phyloP scores from a whole-genome alignment of 2,113 vertebrate genomes.

The Vireo altiloquus region DNA sequence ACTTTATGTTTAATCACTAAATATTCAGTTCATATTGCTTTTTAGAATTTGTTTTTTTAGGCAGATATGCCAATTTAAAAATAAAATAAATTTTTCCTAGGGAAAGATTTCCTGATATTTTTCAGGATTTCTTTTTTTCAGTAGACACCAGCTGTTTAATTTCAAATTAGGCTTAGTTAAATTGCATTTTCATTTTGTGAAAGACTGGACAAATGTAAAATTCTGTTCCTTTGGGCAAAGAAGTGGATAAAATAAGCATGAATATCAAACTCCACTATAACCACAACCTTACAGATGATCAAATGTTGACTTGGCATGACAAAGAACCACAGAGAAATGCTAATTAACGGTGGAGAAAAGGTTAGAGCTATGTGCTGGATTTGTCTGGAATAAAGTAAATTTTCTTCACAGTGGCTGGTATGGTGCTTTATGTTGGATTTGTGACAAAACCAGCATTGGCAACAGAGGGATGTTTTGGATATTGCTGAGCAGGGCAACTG shows the following conservation, averaged over 20 bases:
- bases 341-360: conserved; percentile 7
- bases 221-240: neutral
- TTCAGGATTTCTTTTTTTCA: neutral
- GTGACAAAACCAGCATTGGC: neutral
- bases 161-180: neutral
- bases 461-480: neutral
- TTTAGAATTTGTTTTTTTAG: neutral
- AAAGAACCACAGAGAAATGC: neutral
- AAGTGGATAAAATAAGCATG: neutral
- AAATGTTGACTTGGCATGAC: neutral
- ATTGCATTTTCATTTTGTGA: neutral
- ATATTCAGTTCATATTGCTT: neutral
- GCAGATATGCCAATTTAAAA: neutral
- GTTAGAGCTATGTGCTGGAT: neutral
- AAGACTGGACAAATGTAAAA: neutral
- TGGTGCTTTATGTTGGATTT: neutral
- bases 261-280: neutral
- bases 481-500: neutral
- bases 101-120: neutral
- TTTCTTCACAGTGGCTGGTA: neutral
- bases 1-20: neutral
- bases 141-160: neutral
- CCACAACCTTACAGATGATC: neutral
- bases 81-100: neutral
- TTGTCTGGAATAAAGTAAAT: neutral